A percentile compares a stretch with the other conserved stretches of the same genome.
phyloP scores from a whole-genome alignment of 2,888 invertebrate species.

The Caenorhabditis japonica region DNA sequence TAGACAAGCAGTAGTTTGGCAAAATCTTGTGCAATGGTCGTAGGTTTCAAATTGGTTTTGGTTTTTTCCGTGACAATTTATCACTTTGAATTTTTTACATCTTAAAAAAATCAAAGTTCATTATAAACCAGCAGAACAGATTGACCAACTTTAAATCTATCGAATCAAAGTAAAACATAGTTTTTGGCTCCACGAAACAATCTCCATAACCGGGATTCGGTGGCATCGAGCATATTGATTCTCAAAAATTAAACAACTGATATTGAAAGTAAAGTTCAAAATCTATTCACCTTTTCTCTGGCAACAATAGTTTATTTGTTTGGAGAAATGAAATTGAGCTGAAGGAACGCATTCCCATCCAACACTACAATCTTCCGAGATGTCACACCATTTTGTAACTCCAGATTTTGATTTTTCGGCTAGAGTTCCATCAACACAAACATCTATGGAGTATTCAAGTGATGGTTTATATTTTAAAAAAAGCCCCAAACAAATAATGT shows the following conservation, averaged over 20 bases:
- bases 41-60: constrained; percentile 59
- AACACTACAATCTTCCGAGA: constrained; percentile 29
- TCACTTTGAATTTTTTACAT: constrained; percentile 62
- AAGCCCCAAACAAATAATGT: too few species aligned
- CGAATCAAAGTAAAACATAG: constrained; percentile 58
- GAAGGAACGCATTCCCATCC: constrained; percentile 52
- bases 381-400: constrained; percentile 38
- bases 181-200: constrained; percentile 52
- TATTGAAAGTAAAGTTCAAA: not conserved
- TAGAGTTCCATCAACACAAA: constrained; percentile 47
- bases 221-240: constrained; percentile 61
- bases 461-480: too few species aligned
- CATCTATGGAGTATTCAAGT: too few species aligned
- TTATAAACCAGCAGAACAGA: not conserved
- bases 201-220: constrained; percentile 64
- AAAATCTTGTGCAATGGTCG: constrained; percentile 56
- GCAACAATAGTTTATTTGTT: constrained; percentile 56
- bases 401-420: constrained; percentile 46
- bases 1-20: constrained; percentile 59
- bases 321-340: constrained; percentile 53
- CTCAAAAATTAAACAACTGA: constrained; percentile 15
- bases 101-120: constrained; percentile 18
- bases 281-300: constrained; percentile 52
- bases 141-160: constrained; percentile 51
- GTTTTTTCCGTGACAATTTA: constrained; percentile 51